Evolutionary conservation across 2,888 invertebrate species (phyloP).

Genomic region (Athripsodes cinereus): DNA sequence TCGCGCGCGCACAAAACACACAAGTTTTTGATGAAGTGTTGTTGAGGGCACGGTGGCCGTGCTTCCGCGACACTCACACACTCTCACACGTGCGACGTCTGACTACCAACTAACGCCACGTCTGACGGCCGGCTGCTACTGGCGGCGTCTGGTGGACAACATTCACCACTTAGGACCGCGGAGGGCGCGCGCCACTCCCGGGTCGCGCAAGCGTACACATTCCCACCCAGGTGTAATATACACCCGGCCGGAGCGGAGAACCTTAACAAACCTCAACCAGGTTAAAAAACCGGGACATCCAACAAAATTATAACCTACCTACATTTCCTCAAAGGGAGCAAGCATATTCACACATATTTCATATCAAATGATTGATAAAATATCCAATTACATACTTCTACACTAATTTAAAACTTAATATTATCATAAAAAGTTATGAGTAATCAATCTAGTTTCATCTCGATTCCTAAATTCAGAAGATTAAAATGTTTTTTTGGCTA

Average conservation of each 20-base stretch:
- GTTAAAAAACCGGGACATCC: not conserved
- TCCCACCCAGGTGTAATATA: constrained; percentile 6
- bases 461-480: no score
- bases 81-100: constrained; percentile 36
- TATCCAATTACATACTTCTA: no score
- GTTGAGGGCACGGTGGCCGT: constrained; percentile 40
- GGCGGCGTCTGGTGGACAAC: constrained; percentile 21
- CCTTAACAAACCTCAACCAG: constrained; percentile 1
- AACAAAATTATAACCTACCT: not conserved
- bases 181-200: constrained; percentile 26
- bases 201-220: constrained; percentile 13
- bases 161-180: constrained; percentile 33
- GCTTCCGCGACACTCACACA: constrained; percentile 35
- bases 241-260: constrained; percentile 1
- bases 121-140: constrained; percentile 26
- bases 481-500: no score
- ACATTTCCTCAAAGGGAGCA: no score
- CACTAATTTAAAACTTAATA: no score
- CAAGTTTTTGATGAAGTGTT: constrained; percentile 34
- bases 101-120: constrained; percentile 34
- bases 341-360: no score
- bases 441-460: no score
- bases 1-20: constrained; percentile 9
- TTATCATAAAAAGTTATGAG: no score
- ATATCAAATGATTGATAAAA: no score